These are phyloP conservation scores for Pachycephala philippinensis DNA, from an alignment of 2,113 vertebrate species.

Conservation along the genomic window DNA sequence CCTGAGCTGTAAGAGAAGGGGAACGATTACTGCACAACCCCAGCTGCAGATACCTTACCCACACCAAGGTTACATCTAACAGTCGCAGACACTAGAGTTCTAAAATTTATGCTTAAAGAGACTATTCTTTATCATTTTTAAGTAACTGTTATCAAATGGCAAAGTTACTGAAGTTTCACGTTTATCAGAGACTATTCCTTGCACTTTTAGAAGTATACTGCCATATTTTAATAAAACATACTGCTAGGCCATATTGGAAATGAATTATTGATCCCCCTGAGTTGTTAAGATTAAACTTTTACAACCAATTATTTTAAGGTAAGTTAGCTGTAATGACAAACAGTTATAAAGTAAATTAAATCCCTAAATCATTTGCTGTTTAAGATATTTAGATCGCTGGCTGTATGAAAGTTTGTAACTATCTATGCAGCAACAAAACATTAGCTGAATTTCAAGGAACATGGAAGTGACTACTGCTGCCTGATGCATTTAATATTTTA, in stretches of 20 bases:
- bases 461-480: background rate
- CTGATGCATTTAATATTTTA: background rate
- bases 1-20: background rate
- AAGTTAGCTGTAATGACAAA: background rate
- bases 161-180: background rate
- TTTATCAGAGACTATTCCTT: background rate
- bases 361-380: background rate
- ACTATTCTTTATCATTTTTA: background rate
- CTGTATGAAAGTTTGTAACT: background rate
- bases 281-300: conserved; percentile 48
- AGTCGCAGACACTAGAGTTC: background rate
- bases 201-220: background rate
- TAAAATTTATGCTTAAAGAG: background rate
- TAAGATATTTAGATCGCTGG: background rate
- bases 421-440: background rate
- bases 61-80: background rate
- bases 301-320: conserved; percentile 2
- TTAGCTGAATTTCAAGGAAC: background rate
- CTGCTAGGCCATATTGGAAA: background rate
- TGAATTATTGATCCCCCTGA: conserved; percentile 9
- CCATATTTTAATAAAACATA: conserved; percentile 2
- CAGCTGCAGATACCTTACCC: background rate
- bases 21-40: background rate
- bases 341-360: conserved; percentile 27
- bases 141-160: background rate